Conservation (phyloP, 2,888 invertebrate species). For the Chaetogeoica ovagalla region DNA sequence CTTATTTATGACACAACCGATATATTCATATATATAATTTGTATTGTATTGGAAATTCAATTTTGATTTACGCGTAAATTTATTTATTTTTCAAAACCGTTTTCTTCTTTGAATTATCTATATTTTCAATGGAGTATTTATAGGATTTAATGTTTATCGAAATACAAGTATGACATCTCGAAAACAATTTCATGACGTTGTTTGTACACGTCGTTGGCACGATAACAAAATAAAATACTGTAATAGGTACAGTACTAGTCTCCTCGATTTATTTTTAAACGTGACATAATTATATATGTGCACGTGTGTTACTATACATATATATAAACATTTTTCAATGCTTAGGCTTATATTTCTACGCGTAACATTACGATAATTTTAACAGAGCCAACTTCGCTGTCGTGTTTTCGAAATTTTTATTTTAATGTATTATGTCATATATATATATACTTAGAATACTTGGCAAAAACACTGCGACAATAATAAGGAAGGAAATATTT, state of each 20-base stretch:
- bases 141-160: too few relatives aligned
- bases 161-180: background rate
- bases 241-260: background rate
- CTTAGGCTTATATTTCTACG: background rate
- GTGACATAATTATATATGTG: too few relatives aligned
- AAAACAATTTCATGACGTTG: background rate
- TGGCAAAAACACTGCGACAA: constrained; percentile 8
- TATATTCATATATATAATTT: too few relatives aligned
- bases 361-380: background rate
- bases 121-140: too few relatives aligned
- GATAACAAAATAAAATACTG: background rate
- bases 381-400: background rate
- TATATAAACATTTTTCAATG: background rate
- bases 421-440: background rate
- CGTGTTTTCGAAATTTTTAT: constrained; percentile 11
- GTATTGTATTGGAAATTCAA: too few relatives aligned
- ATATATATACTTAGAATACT: background rate
- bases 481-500: background rate
- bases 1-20: too few relatives aligned
- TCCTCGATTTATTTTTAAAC: constrained; percentile 33
- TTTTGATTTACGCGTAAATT: too few relatives aligned
- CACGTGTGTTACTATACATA: background rate
- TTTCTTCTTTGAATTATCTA: too few relatives aligned
- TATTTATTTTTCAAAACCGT: too few relatives aligned
- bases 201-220: constrained; percentile 12